phyloP scores from a whole-genome alignment of 2,113 vertebrate genomes.

The Corapipo altera region DNA sequence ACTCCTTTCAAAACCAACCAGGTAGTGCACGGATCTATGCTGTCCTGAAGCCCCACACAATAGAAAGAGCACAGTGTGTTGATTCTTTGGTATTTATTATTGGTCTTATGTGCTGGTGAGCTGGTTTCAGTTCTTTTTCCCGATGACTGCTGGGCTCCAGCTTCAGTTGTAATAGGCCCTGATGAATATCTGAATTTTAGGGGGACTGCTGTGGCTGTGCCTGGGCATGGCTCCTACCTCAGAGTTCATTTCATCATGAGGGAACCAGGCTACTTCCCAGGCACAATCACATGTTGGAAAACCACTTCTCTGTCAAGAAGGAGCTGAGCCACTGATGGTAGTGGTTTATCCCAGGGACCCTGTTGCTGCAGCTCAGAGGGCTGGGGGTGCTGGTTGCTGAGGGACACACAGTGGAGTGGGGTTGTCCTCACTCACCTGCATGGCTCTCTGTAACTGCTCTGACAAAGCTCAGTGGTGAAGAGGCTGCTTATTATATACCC shows the following conservation, averaged over 20 bases:
- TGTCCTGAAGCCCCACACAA: background rate
- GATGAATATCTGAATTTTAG: background rate
- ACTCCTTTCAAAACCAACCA: background rate
- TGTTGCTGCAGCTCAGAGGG: background rate
- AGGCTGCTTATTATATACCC: background rate
- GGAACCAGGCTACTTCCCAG: background rate
- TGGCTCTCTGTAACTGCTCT: background rate
- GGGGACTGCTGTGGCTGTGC: background rate
- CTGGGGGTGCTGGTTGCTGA: background rate
- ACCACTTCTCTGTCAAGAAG: background rate
- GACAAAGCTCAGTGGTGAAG: background rate
- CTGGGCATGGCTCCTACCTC: background rate
- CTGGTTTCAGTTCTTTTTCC: background rate
- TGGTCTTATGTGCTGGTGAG: background rate
- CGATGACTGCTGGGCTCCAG: background rate
- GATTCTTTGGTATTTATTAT: background rate
- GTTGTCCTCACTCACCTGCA: no score
- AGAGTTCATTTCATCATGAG: background rate
- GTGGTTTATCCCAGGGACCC: background rate
- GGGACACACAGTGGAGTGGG: fast-evolving
- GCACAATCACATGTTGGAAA: background rate
- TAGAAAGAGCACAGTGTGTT: background rate
- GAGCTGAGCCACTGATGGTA: background rate
- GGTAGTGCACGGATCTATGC: fast-evolving
- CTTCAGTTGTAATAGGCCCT: background rate